phyloP scores from a whole-genome alignment of 2,888 invertebrate species.

The Oligia fasciuncula region DNA sequence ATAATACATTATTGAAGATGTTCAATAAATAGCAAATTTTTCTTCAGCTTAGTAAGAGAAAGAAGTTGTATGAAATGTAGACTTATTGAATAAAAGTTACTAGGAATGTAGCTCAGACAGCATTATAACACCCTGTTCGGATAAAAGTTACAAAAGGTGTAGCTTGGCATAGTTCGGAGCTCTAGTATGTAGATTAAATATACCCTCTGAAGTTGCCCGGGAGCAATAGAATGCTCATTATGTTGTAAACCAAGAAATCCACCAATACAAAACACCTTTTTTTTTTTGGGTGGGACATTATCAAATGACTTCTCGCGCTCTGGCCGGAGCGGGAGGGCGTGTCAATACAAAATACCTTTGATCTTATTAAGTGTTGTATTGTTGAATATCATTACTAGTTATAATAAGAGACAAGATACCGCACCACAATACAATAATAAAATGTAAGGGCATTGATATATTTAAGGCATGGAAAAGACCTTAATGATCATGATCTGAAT shows the following conservation, averaged over 20 bases:
- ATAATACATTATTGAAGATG: conserved; percentile 4
- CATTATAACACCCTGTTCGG: background rate
- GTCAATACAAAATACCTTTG: too few relatives aligned
- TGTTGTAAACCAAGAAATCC: background rate
- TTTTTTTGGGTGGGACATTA: too few relatives aligned
- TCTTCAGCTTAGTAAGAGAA: background rate
- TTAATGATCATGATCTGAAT: background rate
- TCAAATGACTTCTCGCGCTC: too few relatives aligned
- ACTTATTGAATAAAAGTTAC: background rate
- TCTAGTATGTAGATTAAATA: background rate
- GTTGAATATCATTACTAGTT: background rate
- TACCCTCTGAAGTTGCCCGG: background rate
- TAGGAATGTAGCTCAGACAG: background rate
- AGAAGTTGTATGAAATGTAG: background rate
- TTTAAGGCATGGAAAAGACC: background rate
- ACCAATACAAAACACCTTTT: too few relatives aligned
- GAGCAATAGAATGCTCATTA: background rate
- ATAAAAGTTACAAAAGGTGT: background rate
- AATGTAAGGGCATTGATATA: background rate
- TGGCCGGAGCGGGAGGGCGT: too few relatives aligned
- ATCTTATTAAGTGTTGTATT: background rate
- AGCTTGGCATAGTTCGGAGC: background rate
- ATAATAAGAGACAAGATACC: background rate
- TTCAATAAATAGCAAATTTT: background rate
- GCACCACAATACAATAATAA: conserved; percentile 5